Conservation (phyloP, 2,888 invertebrate genomes). For the Timandra comae region DNA sequence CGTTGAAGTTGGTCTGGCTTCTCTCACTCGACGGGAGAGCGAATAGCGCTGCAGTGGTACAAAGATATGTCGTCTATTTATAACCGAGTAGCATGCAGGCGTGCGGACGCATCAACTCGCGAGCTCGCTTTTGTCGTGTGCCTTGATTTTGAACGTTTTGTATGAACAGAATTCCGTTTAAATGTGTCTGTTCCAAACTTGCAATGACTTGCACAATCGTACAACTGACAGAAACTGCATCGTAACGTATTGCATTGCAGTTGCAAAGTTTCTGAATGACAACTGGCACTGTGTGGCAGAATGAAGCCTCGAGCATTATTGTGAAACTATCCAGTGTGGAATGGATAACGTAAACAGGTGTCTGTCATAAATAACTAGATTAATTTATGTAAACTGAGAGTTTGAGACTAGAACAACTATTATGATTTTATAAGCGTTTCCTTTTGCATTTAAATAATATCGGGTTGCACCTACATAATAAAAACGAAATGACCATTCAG, state of each 20-base stretch:
- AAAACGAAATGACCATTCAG: no score
- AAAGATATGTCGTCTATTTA: constrained; percentile 71
- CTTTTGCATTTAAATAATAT: no score
- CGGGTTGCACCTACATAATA: no score
- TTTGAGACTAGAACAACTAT: no score
- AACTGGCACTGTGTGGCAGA: neutral
- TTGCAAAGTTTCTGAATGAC: constrained; percentile 7
- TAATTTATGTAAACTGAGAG: no score
- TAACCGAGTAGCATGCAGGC: constrained; percentile 59
- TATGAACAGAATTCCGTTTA: constrained; percentile 24
- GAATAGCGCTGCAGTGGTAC: constrained; percentile 47
- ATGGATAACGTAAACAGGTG: no score
- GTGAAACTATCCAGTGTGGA: no score
- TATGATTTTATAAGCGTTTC: no score
- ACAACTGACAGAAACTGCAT: constrained; percentile 8
- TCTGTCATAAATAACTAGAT: no score
- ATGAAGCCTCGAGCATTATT: no score
- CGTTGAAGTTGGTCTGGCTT: constrained; percentile 47
- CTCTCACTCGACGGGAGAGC: constrained; percentile 66
- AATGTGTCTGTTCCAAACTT: constrained; percentile 19
- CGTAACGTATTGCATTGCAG: constrained; percentile 3
- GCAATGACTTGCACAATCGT: constrained; percentile 23
- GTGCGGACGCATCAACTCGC: constrained; percentile 45
- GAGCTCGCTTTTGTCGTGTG: constrained; percentile 48
- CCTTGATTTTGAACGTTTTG: constrained; percentile 51